phyloP scores from a whole-genome alignment of 2,888 invertebrate species.

The Tyria jacobaeae region DNA sequence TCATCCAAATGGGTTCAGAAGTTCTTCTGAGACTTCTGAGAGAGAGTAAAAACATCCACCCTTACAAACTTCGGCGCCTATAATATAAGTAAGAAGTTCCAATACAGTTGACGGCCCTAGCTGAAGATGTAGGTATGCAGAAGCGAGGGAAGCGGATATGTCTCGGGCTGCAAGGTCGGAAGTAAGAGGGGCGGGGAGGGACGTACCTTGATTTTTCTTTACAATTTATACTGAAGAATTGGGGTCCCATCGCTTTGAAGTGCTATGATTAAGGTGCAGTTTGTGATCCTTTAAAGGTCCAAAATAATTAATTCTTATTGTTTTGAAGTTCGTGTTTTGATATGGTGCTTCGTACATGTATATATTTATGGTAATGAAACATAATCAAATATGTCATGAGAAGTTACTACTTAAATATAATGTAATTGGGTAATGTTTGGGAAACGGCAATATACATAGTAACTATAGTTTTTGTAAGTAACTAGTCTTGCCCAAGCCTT shows the following conservation, averaged over 20 bases:
- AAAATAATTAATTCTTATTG: slow-evolving; percentile 16
- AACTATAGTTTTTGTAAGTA: too few species aligned
- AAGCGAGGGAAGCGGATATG: slow-evolving; percentile 48
- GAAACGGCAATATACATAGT: too few species aligned
- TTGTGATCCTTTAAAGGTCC: slow-evolving; percentile 21
- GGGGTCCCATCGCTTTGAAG: slow-evolving; percentile 28
- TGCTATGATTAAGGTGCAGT: slow-evolving; percentile 29
- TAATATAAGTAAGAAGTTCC: background rate
- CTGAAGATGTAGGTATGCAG: slow-evolving; percentile 35
- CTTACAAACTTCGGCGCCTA: too few species aligned
- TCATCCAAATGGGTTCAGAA: too few species aligned
- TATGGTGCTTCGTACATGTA: slow-evolving; percentile 2
- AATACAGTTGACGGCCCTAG: slow-evolving; percentile 32
- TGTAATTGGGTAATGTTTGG: background rate
- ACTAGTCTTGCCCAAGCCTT: too few species aligned
- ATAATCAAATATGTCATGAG: background rate
- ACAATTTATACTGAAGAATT: slow-evolving; percentile 46
- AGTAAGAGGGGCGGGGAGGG: slow-evolving; percentile 20
- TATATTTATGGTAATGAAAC: background rate
- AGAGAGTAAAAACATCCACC: too few species aligned
- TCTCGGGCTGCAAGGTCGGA: slow-evolving; percentile 55
- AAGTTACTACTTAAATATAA: background rate
- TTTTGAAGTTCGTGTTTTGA: slow-evolving; percentile 13
- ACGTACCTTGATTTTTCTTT: slow-evolving; percentile 37
- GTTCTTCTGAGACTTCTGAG: too few species aligned